These are phyloP conservation scores for Drosophila dunni DNA, from an alignment of 1,140 invertebrate genomes.

Conservation along the genomic window DNA sequence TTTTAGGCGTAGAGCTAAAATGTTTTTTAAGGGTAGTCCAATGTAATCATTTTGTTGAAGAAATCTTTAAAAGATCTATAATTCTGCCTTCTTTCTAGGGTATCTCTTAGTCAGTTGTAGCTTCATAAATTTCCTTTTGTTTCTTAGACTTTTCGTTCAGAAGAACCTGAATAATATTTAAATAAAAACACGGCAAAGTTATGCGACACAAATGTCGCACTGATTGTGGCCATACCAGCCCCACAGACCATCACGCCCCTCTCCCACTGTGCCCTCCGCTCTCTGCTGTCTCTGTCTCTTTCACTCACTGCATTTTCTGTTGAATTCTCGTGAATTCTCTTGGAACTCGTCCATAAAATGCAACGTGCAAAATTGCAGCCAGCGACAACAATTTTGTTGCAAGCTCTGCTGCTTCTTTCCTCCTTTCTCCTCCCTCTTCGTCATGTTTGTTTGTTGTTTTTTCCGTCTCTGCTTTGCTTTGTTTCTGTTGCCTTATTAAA, in stretches of 20 bases:
- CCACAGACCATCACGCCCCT: not conserved
- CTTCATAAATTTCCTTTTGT: not conserved
- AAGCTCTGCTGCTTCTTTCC: slow-evolving; percentile 2
- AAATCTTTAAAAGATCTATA: no score
- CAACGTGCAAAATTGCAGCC: slow-evolving; percentile 33
- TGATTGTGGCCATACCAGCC: slow-evolving; percentile 30
- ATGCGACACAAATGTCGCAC: slow-evolving; percentile 65
- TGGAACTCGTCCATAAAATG: slow-evolving; percentile 69
- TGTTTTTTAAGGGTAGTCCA: no score
- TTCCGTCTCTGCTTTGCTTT: slow-evolving; percentile 10
- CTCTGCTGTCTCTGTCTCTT: not conserved
- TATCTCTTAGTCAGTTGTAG: not conserved
- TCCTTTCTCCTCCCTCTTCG: slow-evolving; percentile 1
- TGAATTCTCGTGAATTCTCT: slow-evolving; percentile 47
- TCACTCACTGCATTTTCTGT: slow-evolving; percentile 20
- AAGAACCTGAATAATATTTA: slow-evolving; percentile 48
- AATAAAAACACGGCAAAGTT: slow-evolving; percentile 57
- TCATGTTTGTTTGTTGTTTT: slow-evolving; percentile 10
- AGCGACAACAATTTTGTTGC: slow-evolving; percentile 55
- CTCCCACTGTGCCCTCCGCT: not conserved
- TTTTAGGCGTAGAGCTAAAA: not conserved
- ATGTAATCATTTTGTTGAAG: not conserved
- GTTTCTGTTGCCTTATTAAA: slow-evolving; percentile 41
- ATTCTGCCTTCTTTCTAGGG: no score
- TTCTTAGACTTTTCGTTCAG: slow-evolving; percentile 16